Evolutionary conservation across 2,888 invertebrate genomes (phyloP).

Genomic region (Dysmachus trigonus): DNA sequence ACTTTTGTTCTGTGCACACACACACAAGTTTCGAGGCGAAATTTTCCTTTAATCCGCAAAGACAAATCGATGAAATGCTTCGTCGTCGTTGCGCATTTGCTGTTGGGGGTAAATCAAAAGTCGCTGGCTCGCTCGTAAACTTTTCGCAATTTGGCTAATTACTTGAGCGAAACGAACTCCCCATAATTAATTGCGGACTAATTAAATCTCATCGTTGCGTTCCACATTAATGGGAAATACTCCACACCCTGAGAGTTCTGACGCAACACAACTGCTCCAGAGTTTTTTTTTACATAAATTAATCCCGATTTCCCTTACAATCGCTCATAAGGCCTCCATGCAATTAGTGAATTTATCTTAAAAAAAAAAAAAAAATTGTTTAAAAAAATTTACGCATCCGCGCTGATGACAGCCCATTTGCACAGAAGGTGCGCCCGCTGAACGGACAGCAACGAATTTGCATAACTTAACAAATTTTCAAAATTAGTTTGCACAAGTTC

Average conservation of each 20-base stretch:
- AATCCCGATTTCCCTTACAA: background rate
- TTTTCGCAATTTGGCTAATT: background rate
- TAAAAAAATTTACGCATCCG: background rate
- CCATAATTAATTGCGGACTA: background rate
- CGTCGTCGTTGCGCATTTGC: background rate
- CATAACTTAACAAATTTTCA: background rate
- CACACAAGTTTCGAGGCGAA: background rate
- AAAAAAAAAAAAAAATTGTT: background rate
- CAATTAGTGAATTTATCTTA: background rate
- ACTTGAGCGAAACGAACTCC: background rate
- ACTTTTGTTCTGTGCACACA: background rate
- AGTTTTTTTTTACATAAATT: background rate
- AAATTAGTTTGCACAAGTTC: background rate
- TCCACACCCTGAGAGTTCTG: too few relatives aligned
- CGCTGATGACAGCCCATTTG: background rate
- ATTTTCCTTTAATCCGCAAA: conserved; percentile 8
- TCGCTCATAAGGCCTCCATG: background rate
- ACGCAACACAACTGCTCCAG: background rate
- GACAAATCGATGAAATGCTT: conserved; percentile 37
- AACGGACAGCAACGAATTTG: background rate
- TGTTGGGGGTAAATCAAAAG: background rate
- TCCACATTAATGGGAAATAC: background rate
- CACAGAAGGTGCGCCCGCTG: background rate
- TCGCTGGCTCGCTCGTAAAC: background rate
- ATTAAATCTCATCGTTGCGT: background rate